phyloP scores from a whole-genome alignment of 2,797 vertebrate species.

The Mionectes olivaceus region DNA sequence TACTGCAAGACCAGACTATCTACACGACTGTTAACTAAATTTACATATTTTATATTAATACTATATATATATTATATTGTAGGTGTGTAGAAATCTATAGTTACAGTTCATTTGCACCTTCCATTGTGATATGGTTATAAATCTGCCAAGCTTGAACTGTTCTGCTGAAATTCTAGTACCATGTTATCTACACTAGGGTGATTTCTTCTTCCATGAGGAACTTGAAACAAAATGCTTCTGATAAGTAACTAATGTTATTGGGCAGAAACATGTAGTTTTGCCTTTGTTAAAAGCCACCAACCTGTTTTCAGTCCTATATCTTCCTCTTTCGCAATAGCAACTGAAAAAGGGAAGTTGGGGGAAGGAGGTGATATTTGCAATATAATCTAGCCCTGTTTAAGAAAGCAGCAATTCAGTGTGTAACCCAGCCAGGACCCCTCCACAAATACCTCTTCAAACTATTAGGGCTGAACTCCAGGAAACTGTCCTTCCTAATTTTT shows the following conservation, averaged over 20 bases:
- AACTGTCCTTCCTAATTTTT: neutral
- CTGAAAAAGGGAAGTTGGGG: neutral
- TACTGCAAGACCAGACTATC: neutral
- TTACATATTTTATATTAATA: neutral
- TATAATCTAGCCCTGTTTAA: neutral
- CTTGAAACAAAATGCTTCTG: neutral
- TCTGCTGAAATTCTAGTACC: neutral
- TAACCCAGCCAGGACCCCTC: neutral
- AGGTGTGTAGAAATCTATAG: neutral
- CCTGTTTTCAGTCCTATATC: neutral
- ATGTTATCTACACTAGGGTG: neutral
- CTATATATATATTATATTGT: neutral
- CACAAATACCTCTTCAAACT: neutral
- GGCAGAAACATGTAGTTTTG: neutral
- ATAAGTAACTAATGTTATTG: neutral
- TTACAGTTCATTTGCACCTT: neutral
- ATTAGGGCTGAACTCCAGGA: neutral
- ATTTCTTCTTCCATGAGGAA: neutral
- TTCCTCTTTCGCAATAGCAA: conserved; percentile 6
- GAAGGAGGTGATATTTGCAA: neutral
- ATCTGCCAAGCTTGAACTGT: neutral
- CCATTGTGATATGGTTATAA: neutral
- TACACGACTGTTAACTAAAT: neutral
- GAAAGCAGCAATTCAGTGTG: rapidly evolving
- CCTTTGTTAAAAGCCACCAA: neutral